Evolutionary conservation across 2,888 invertebrate species (phyloP), one percentile per base, ranked within the genome.

Genomic region (Drosophila kanekoi): DNA sequence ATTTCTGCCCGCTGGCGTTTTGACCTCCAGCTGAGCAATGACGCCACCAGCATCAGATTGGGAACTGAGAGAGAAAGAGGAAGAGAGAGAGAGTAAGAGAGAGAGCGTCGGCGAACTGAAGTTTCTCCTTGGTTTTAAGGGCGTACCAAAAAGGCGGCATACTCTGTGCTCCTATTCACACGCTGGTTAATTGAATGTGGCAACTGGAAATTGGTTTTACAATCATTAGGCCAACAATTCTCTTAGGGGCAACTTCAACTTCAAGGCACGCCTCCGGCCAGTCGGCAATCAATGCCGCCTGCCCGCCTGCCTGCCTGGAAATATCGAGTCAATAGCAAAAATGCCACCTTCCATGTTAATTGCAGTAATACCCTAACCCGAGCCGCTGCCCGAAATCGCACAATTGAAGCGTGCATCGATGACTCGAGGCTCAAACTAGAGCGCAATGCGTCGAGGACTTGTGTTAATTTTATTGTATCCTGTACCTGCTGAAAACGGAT

Each of bases 261-360:
- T 35, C 18, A n/a, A 1, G 20, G 40, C 49, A 63, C 76, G 76
- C 73, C 76, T 41, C 43, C 33, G 33, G 18, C 8, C 18, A 16
- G 20, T 3, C 37, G 57, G 28, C 32, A 54, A 43, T 61, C 32
- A 48, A 49, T 47, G 51, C 35, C 56, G 60, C 40, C 59, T 58
- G 74, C 59, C 72, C 64, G 64, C 40, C 32, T 53, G 60, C 40
- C 57, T 56, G 74, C 62, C 72, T 66, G 64, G 41, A 85, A 79
- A 43, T 85, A 70, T 81, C 85, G 72, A 73, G 85, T 79, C 77
- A 79, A 87, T 87, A 73, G 73, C 85, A 77, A 81, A 87, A 79
- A 48, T 83, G 74, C 87, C 82, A 87, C 73, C 78, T 77, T 76
- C 59, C 51, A 61, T 77, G 85, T 76, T 82, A 82, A 82, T 82